Percentiles rank a stretch among this genome's conserved stretches.
phyloP scores from a whole-genome alignment of 2,888 invertebrate species.

The Agriopis aurantiaria region DNA sequence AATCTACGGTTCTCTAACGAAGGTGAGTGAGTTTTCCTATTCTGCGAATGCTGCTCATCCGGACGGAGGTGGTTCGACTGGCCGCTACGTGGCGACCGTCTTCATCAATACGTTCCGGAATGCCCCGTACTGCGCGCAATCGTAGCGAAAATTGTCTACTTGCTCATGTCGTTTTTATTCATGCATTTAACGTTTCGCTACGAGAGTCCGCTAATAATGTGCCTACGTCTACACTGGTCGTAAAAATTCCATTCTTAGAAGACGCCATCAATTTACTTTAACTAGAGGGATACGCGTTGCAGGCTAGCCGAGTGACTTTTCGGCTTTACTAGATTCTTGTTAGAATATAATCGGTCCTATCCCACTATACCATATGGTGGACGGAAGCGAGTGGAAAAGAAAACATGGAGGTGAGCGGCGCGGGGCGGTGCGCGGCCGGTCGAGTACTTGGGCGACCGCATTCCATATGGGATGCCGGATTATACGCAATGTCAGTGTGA shows the following conservation, averaged over 20 bases:
- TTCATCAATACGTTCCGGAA: slow-evolving; percentile 67
- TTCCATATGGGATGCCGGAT: slow-evolving; percentile 85
- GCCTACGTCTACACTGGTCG: slow-evolving; percentile 19
- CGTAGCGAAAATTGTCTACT: slow-evolving; percentile 45
- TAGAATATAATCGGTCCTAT: slow-evolving; percentile 76
- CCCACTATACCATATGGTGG: slow-evolving; percentile 80
- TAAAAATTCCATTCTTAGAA: slow-evolving; percentile 30
- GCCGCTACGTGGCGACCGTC: slow-evolving; percentile 78
- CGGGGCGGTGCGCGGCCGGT: slow-evolving; percentile 72
- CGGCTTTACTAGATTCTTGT: slow-evolving; percentile 66
- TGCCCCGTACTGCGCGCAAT: slow-evolving; percentile 57
- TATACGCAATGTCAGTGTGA: slow-evolving; percentile 85
- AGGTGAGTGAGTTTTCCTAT: slow-evolving; percentile 75
- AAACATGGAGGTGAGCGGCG: slow-evolving; percentile 79
- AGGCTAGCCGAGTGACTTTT: slow-evolving; percentile 6
- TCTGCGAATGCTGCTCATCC: slow-evolving; percentile 59
- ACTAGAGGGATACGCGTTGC: slow-evolving; percentile 14
- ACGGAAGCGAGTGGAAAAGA: slow-evolving; percentile 78
- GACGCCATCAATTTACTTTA: slow-evolving; percentile 10
- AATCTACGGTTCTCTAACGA: slow-evolving; percentile 71
- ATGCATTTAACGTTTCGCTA: slow-evolving; percentile 28
- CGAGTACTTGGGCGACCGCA: slow-evolving; percentile 80
- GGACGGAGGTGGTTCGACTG: slow-evolving; percentile 62
- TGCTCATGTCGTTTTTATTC: slow-evolving; percentile 27
- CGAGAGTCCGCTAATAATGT: slow-evolving; percentile 17